phyloP scores from a whole-genome alignment of 2,113 vertebrate genomes.

The rat (Rattus norvegicus) region DNA sequence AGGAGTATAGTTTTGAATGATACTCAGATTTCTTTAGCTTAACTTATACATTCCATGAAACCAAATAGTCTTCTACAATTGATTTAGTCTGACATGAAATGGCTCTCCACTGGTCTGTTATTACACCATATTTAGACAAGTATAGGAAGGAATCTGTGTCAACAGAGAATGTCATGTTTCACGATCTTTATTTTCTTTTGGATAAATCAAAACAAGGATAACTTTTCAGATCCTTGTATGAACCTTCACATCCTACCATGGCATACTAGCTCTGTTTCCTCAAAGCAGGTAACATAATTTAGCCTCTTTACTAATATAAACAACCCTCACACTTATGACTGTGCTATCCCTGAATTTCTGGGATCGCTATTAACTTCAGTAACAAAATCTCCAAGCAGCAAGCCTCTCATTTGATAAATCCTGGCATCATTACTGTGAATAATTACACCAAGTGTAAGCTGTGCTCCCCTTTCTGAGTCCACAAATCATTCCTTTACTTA shows the following conservation, averaged over 20 bases:
- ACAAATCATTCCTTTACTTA: background rate
- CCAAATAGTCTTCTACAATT: background rate
- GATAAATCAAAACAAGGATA: background rate
- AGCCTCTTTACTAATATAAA: background rate
- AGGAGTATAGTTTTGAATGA: slow-evolving; percentile 1
- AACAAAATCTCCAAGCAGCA: background rate
- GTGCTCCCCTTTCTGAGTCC: background rate
- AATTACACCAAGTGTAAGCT: background rate
- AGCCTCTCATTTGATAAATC: background rate
- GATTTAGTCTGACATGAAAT: background rate
- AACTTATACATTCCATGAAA: background rate
- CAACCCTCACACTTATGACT: background rate
- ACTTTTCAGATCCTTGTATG: background rate
- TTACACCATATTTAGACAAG: background rate
- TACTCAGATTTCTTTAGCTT: background rate
- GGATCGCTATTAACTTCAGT: background rate
- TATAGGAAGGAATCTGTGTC: background rate
- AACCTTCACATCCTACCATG: background rate
- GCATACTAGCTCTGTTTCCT: background rate
- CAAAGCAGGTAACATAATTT: background rate
- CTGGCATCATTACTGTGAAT: background rate
- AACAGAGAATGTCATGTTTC: background rate
- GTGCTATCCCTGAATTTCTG: background rate
- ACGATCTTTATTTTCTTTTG: background rate
- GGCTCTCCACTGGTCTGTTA: background rate